Evolutionary conservation across 2,797 vertebrate species (phyloP).

Genomic region (Lagorchestes hirsutus): DNA sequence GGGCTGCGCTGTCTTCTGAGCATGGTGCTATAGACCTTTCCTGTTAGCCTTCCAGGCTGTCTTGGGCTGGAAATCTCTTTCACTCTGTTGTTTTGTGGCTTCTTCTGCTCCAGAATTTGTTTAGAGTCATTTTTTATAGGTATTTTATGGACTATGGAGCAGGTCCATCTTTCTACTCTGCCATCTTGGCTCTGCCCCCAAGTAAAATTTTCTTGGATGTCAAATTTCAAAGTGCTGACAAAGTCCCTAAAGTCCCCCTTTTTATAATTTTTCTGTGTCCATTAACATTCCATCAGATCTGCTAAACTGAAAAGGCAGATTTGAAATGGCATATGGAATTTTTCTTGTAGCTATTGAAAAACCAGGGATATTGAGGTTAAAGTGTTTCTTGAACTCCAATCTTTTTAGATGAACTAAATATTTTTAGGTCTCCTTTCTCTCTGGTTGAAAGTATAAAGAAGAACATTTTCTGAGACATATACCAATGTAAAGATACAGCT

Average conservation of each 20-base stretch:
- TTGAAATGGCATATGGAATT: slow-evolving; percentile 24
- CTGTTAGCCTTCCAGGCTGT: too few species aligned
- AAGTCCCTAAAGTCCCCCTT: not conserved
- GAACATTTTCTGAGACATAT: slow-evolving; percentile 13
- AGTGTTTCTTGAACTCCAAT: not conserved
- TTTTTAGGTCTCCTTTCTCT: not conserved
- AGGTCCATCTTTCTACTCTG: too few species aligned
- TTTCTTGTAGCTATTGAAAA: slow-evolving; percentile 39
- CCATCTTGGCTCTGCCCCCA: not conserved
- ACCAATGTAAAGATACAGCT: slow-evolving; percentile 50
- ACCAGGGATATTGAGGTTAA: not conserved
- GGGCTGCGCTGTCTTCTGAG: too few species aligned
- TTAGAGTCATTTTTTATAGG: too few species aligned
- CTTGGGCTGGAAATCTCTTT: too few species aligned
- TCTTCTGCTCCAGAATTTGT: too few species aligned
- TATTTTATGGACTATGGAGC: too few species aligned
- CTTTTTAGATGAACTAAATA: not conserved
- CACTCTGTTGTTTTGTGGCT: too few species aligned
- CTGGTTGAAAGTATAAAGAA: slow-evolving; percentile 31
- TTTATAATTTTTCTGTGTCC: not conserved
- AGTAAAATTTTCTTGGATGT: not conserved
- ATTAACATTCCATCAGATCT: slow-evolving; percentile 4
- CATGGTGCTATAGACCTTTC: too few species aligned
- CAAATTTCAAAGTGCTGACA: not conserved
- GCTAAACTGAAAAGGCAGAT: not conserved